phyloP scores from a whole-genome alignment of 2,888 invertebrate species.

The Dolomedes plantarius region DNA sequence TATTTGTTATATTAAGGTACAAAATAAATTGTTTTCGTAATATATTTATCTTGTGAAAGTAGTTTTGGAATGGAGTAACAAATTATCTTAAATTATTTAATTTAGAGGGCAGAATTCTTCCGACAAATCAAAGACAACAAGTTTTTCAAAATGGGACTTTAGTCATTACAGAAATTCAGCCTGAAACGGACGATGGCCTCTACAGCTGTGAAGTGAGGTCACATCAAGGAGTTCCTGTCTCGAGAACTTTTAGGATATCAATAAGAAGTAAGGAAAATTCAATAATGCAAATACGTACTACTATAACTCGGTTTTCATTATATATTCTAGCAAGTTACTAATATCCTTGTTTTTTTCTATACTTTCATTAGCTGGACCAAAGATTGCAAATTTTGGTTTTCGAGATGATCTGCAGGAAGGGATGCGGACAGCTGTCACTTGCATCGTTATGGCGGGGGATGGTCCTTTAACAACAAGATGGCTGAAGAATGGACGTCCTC shows the following conservation, averaged over 20 bases:
- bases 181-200: constrained; percentile 60
- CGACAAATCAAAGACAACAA: constrained; percentile 57
- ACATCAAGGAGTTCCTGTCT: constrained; percentile 55
- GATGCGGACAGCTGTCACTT: constrained; percentile 67
- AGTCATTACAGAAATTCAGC: constrained; percentile 44
- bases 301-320: too few species aligned
- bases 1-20: too few species aligned
- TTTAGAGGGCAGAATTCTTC: constrained; percentile 50
- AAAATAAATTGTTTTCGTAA: too few species aligned
- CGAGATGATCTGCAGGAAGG: constrained; percentile 63
- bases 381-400: constrained; percentile 63
- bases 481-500: constrained; percentile 76
- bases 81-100: too few species aligned
- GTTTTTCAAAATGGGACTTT: constrained; percentile 66
- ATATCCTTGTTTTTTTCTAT: too few species aligned
- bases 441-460: constrained; percentile 70
- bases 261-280: constrained; percentile 50
- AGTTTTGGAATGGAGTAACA: too few species aligned
- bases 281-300: too few species aligned
- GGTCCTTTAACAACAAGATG: constrained; percentile 76
- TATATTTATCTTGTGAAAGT: too few species aligned
- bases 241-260: constrained; percentile 42
- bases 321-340: too few species aligned
- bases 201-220: constrained; percentile 61
- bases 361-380: constrained; percentile 60